Base-by-base conservation (phyloP, 2,888 invertebrate genomes). In the Tachina fera region DNA sequence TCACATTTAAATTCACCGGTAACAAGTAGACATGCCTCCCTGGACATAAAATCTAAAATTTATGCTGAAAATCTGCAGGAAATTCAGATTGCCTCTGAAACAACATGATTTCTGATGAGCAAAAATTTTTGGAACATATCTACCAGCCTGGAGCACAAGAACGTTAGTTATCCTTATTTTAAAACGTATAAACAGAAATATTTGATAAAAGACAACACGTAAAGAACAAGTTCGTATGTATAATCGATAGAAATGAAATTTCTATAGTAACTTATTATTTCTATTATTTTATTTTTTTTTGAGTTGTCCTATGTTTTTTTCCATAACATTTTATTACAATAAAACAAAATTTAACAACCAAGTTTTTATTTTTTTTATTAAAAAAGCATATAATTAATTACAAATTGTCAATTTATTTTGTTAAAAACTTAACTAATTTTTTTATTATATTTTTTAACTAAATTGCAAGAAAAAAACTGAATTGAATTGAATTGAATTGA, bases 111-210 rank as follows among this genome's bases (percentile, higher is more conserved):
- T 91, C n/a, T 74, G 75, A 78, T 13, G 31, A 89, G 58, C 75
- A 89, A 3, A 19, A 91, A 78, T 89, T 91, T 51, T 84, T 88
- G 9, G 76, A 87, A 3, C 89, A 90, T 79, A 86, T 91, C 13
- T 41, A 78, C 9, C 45, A 78, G 2, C 89, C 90, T 0, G 91
- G 91, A 5, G 88, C 90, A 0, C 16, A 16, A 0, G 88, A 90
- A 77, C 89, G 91, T 9, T 88, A 86, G 91, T 9, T 88, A 86
- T 70, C 85, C 78, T 58, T 86, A 83, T 56, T 83, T 87, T 49
- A 81, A 84, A 56, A 31, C 8, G 11, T 14, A 9, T 31, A 84
- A 79, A 51, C 8, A 63, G n/a, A 80, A 70, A n/a, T 80, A 65
- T 63, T 13, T 11, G 19, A 11, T 84, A n/a, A 41, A 41, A 10